Evolutionary conservation across 2,113 vertebrate species (phyloP).

Genomic region (Procapra przewalskii): DNA sequence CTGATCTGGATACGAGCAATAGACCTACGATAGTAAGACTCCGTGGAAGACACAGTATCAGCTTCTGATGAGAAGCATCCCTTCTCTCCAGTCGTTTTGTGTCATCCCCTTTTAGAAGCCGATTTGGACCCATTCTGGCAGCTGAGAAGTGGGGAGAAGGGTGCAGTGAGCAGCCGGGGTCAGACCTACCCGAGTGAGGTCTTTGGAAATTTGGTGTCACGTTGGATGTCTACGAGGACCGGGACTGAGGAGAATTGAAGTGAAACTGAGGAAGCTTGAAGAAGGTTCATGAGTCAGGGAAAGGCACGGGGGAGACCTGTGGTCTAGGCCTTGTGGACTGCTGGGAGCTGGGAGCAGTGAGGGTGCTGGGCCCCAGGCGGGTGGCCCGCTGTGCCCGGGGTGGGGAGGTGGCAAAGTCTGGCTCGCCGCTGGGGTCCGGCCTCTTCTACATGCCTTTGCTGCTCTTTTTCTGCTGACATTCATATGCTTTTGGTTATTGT

Average conservation of each 20-base stretch:
- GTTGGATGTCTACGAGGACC: not conserved
- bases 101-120: not conserved
- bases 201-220: not conserved
- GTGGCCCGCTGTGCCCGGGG: not conserved
- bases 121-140: not conserved
- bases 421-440: not conserved
- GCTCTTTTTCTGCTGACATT: not conserved
- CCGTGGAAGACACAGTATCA: not conserved
- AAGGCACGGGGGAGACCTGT: fast-evolving
- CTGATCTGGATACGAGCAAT: not conserved
- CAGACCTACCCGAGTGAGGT: not conserved
- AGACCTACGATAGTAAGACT: fast-evolving
- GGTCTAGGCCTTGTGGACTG: not conserved
- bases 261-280: not conserved
- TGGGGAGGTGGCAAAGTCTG: not conserved
- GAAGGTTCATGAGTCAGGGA: not conserved
- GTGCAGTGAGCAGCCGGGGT: not conserved
- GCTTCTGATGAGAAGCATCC: no score
- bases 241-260: not conserved
- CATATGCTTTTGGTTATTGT: not conserved
- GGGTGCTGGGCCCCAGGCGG: not conserved
- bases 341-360: not conserved
- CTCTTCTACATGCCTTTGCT: not conserved
- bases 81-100: not conserved
- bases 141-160: not conserved